phyloP scores from a whole-genome alignment of 2,113 vertebrate genomes.

The Antechinus stuartii region DNA sequence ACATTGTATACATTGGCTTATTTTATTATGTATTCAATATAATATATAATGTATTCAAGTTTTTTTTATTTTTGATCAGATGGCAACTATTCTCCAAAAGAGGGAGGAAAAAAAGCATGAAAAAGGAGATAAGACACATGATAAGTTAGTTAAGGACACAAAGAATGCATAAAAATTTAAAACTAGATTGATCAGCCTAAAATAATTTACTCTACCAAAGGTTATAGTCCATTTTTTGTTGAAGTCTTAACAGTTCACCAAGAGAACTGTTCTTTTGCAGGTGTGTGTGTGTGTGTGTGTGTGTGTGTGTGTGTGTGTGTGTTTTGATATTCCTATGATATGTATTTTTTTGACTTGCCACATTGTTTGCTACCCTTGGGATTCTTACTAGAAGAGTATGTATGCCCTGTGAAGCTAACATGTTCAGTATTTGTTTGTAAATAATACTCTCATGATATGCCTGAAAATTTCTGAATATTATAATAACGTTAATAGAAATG shows the following conservation, averaged over 20 bases:
- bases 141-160: neutral
- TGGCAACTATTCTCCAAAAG: slow-evolving; percentile 7
- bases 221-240: neutral
- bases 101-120: neutral
- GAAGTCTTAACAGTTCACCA: neutral
- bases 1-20: neutral
- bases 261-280: neutral
- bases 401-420: slow-evolving; percentile 21
- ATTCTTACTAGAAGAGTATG: slow-evolving; percentile 50
- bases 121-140: neutral
- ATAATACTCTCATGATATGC: slow-evolving; percentile 68
- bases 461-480: slow-evolving; percentile 64
- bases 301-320: too few relatives aligned
- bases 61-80: slow-evolving; percentile 16
- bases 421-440: slow-evolving; percentile 60
- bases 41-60: neutral
- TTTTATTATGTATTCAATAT: neutral
- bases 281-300: too few relatives aligned
- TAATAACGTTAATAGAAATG: slow-evolving; percentile 77
- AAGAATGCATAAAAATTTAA: neutral
- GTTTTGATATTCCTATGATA: neutral
- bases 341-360: slow-evolving; percentile 57
- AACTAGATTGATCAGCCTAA: neutral
- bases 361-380: slow-evolving; percentile 68
- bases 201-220: neutral